Evolutionary conservation across 2,797 vertebrate species (phyloP).

Genomic region (Pempheris klunzingeri): DNA sequence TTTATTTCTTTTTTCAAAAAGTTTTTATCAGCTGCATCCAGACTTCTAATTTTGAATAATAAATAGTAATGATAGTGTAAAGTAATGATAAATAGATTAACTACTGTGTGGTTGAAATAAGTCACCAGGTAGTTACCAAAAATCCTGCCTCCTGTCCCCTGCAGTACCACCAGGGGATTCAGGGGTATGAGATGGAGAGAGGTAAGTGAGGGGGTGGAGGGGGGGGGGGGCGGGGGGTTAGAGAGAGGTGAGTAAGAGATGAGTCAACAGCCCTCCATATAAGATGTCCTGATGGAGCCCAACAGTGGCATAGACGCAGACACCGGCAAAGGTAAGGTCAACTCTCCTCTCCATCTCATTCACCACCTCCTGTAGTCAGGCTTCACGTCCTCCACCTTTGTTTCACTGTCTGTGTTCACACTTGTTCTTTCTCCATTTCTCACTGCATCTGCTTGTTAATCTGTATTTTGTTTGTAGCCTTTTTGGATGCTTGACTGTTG

Average conservation of each 20-base stretch:
- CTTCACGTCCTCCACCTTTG: not conserved
- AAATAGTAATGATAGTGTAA: too few species aligned
- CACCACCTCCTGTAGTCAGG: not conserved
- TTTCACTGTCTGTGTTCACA: not conserved
- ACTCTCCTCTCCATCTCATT: conserved; percentile 41
- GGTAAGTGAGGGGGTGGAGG: conserved; percentile 53
- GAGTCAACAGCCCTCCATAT: conserved; percentile 87
- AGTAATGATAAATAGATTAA: too few species aligned
- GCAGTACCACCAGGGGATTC: conserved; percentile 31
- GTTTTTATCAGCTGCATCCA: not conserved
- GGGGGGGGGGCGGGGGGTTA: conserved; percentile 45
- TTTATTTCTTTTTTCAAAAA: too few species aligned
- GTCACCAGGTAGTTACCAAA: conserved; percentile 11
- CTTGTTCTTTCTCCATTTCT: conserved; percentile 1
- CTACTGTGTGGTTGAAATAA: too few species aligned
- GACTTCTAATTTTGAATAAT: not conserved
- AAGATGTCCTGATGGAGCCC: conserved; percentile 83
- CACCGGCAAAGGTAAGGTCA: conserved; percentile 82
- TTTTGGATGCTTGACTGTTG: not conserved
- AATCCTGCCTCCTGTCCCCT: conserved; percentile 22
- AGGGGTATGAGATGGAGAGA: conserved; percentile 47
- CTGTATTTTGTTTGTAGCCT: not conserved
- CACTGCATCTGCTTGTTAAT: not conserved
- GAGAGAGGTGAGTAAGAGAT: conserved; percentile 86
- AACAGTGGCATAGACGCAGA: conserved; percentile 67